These are phyloP conservation scores for fruit fly (Drosophila melanogaster) DNA, from an alignment of 1,140 invertebrate species.

Conservation along the genomic window Release_6_plus_ISO1_MT NT_033777.3:13622001-13622500, in stretches of 20 bases:
- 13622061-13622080: conserved; percentile 71
- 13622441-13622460: conserved; percentile 59
- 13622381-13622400: conserved; percentile 59
- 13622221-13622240: too few relatives aligned
- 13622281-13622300: conserved; percentile 39
- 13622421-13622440: neutral
- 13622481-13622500: conserved; percentile 79
- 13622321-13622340: conserved; percentile 82
- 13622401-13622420: conserved; percentile 17
- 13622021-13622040: conserved; percentile 28
- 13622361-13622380: conserved; percentile 50
- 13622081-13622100: conserved; percentile 5
- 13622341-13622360: conserved; percentile 74
- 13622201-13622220: too few relatives aligned
- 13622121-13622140: too few relatives aligned
- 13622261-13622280: conserved; percentile 1
- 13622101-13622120: too few relatives aligned
- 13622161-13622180: too few relatives aligned
- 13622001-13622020: conserved; percentile 66
- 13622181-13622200: too few relatives aligned
- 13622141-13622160: too few relatives aligned
- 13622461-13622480: conserved; percentile 83
- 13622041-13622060: conserved; percentile 72
- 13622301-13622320: conserved; percentile 80
- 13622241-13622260: neutral